phyloP scores from a whole-genome alignment of 2,113 vertebrate genomes.

The Pitta sordida region DNA sequence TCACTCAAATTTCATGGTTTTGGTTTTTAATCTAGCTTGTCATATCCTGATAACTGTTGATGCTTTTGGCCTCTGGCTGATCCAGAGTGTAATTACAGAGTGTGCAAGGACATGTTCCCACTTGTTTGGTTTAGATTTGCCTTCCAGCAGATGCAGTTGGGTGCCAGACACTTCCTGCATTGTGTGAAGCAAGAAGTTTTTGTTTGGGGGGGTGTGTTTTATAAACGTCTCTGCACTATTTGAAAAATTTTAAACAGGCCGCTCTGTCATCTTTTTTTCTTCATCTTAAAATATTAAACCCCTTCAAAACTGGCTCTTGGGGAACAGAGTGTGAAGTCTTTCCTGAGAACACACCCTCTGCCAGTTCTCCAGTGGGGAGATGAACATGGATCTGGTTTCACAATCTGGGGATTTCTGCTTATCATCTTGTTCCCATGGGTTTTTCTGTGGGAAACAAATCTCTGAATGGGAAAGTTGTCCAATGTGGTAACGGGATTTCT shows the following conservation, averaged over 20 bases:
- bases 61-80: neutral
- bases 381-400: neutral
- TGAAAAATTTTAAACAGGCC: neutral
- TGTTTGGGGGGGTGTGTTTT: neutral
- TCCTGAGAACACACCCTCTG: neutral
- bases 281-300: neutral
- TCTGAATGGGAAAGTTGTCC: neutral
- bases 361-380: accelerated
- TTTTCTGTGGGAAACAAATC: conserved; percentile 2
- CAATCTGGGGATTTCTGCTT: neutral
- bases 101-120: accelerated
- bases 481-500: neutral
- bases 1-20: neutral
- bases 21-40: neutral
- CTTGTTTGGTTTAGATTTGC: neutral
- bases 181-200: neutral
- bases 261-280: neutral
- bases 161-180: neutral
- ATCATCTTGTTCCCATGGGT: neutral
- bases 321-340: neutral
- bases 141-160: neutral
- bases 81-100: neutral
- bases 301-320: neutral
- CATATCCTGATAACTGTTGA: neutral
- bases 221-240: neutral